A percentile compares a stretch with the other conserved stretches of the same genome.
Evolutionary conservation across 2,888 invertebrate species (phyloP).

Genomic region (Acleris literana): DNA sequence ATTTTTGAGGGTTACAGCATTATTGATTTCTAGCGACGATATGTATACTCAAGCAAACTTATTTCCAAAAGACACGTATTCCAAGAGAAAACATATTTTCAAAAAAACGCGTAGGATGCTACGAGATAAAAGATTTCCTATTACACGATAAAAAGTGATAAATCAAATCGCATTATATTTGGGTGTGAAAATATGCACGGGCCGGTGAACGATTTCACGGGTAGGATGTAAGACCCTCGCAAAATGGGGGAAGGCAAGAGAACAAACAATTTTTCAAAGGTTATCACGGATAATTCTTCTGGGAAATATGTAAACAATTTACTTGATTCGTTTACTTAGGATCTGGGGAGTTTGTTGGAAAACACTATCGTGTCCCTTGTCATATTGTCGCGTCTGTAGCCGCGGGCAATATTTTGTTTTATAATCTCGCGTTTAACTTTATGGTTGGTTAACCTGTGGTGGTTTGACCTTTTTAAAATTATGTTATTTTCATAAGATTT

Average conservation of each 20-base stretch:
- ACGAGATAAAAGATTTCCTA: slow-evolving; percentile 4
- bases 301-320: slow-evolving; percentile 29
- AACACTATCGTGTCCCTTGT: slow-evolving; percentile 1
- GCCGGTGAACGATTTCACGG: slow-evolving; percentile 32
- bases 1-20: too few relatives aligned
- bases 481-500: too few relatives aligned
- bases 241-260: slow-evolving; percentile 23
- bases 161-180: slow-evolving; percentile 33
- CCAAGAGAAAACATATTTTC: neutral
- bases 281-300: slow-evolving; percentile 24
- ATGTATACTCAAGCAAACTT: too few relatives aligned
- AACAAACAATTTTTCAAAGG: slow-evolving; percentile 32
- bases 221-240: slow-evolving; percentile 17
- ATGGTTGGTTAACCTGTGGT: too few relatives aligned
- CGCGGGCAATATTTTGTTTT: neutral
- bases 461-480: too few relatives aligned
- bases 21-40: too few relatives aligned
- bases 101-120: neutral
- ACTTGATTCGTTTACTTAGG: slow-evolving; percentile 23
- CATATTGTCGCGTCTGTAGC: neutral
- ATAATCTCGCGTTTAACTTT: too few relatives aligned
- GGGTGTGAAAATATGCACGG: slow-evolving; percentile 32
- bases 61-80: neutral
- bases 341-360: slow-evolving; percentile 14
- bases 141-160: slow-evolving; percentile 24